Evolutionary conservation across 2,797 vertebrate genomes (phyloP).

Genomic region (Brachyrhaphis roseni): DNA sequence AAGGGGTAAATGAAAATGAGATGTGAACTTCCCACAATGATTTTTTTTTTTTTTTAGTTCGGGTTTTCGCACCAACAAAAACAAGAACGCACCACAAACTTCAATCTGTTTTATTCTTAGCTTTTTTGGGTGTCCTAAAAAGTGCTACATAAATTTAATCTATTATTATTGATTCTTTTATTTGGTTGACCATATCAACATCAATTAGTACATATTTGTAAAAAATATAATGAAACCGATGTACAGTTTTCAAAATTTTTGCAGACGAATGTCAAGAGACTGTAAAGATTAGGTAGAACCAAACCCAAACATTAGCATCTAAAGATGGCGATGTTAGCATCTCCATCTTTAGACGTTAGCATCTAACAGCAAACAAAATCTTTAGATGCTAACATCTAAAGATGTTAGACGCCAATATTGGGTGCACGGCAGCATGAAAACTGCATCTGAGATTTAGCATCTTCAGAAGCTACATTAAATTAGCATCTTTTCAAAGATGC

Average conservation of each 20-base stretch:
- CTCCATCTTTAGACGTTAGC: too few species aligned
- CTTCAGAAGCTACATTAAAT: too few species aligned
- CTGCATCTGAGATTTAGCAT: too few species aligned
- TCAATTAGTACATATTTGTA: neutral
- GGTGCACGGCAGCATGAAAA: too few species aligned
- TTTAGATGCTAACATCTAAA: too few species aligned
- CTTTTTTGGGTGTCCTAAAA: too few species aligned
- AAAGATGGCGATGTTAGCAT: too few species aligned
- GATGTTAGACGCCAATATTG: too few species aligned
- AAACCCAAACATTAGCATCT: too few species aligned
- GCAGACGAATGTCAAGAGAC: neutral
- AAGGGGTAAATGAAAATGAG: slow-evolving; percentile 79
- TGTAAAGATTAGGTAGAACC: neutral
- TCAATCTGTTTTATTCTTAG: neutral
- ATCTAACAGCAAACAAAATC: too few species aligned
- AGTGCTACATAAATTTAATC: too few species aligned
- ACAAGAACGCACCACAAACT: slow-evolving; percentile 62
- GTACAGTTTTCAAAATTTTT: neutral
- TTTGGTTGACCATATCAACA: neutral
- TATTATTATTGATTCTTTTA: neutral
- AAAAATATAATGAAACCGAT: neutral
- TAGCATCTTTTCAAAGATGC: too few species aligned
- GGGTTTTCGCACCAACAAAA: slow-evolving; percentile 73
- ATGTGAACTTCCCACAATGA: slow-evolving; percentile 80
- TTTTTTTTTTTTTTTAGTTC: slow-evolving; percentile 71